Conservation (phyloP, 2,113 vertebrate genomes). For the Microcebus lehilahytsara region DNA sequence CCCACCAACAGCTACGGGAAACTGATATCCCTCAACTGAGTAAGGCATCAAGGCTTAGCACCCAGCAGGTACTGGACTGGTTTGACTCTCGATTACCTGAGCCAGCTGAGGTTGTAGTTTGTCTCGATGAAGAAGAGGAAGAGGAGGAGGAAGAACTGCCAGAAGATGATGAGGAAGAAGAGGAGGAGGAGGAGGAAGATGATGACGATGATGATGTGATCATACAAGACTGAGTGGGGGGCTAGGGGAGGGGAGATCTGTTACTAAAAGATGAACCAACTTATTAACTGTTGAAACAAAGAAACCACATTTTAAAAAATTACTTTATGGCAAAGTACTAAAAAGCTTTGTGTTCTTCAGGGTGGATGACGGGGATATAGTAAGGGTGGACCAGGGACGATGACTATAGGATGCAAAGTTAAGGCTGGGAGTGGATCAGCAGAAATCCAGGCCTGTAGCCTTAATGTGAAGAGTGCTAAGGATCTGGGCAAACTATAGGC, state of each 20-base stretch:
- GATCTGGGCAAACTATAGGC: not conserved
- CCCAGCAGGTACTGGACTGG: slow-evolving; percentile 90
- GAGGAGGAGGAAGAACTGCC: slow-evolving; percentile 76
- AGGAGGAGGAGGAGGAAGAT: slow-evolving; percentile 61
- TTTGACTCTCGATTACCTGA: slow-evolving; percentile 85
- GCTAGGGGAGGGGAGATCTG: not conserved
- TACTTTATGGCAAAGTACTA: slow-evolving; percentile 68
- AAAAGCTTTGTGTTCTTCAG: slow-evolving; percentile 63
- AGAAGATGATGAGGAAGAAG: slow-evolving; percentile 67
- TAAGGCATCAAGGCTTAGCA: slow-evolving; percentile 86
- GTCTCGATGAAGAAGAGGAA: slow-evolving; percentile 80
- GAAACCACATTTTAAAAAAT: slow-evolving; percentile 63
- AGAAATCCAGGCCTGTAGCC: not conserved
- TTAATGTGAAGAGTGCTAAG: not conserved
- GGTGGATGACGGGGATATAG: not conserved
- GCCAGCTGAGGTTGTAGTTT: slow-evolving; percentile 82
- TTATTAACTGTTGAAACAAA: slow-evolving; percentile 72
- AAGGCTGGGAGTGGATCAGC: not conserved
- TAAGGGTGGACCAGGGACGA: slow-evolving; percentile 30
- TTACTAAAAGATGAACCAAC: slow-evolving; percentile 68
- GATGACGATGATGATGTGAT: slow-evolving; percentile 69
- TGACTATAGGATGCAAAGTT: not conserved
- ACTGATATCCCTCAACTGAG: slow-evolving; percentile 85
- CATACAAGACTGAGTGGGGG: slow-evolving; percentile 68
- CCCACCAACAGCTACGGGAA: slow-evolving; percentile 77